These are phyloP conservation scores for Chironomus striatipennis DNA, from an alignment of 1,140 invertebrate genomes.

Conservation along the genomic window DNA sequence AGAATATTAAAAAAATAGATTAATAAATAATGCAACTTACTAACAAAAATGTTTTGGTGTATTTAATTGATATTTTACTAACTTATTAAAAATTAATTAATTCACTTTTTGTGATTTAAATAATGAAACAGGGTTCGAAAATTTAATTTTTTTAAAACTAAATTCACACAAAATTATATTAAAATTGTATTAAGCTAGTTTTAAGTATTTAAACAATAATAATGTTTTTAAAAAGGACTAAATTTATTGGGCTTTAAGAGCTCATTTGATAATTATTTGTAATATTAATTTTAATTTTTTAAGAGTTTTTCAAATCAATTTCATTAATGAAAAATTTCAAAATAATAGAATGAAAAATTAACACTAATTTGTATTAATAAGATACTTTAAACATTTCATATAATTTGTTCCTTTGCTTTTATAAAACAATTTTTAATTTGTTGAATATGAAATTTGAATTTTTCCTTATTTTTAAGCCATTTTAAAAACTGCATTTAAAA, in stretches of 20 bases:
- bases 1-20: too few species aligned
- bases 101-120: slow-evolving; percentile 4
- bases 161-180: neutral
- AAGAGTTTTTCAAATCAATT: slow-evolving; percentile 20
- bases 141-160: slow-evolving; percentile 7
- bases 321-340: neutral
- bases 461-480: neutral
- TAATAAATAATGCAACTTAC: too few species aligned
- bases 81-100: neutral
- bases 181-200: slow-evolving; percentile 15
- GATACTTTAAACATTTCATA: too few species aligned
- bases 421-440: neutral
- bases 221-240: slow-evolving; percentile 28
- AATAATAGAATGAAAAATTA: neutral
- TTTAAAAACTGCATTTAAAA: slow-evolving; percentile 4
- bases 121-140: slow-evolving; percentile 24
- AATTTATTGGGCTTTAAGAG: slow-evolving; percentile 38
- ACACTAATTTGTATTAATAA: slow-evolving; percentile 3
- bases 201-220: too few species aligned
- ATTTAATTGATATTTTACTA: neutral
- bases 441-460: neutral
- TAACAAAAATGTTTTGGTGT: neutral
- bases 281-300: neutral
- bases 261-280: neutral
- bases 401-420: too few species aligned